phyloP scores from a whole-genome alignment of 2,113 vertebrate genomes.

The Platysteira castanea region DNA sequence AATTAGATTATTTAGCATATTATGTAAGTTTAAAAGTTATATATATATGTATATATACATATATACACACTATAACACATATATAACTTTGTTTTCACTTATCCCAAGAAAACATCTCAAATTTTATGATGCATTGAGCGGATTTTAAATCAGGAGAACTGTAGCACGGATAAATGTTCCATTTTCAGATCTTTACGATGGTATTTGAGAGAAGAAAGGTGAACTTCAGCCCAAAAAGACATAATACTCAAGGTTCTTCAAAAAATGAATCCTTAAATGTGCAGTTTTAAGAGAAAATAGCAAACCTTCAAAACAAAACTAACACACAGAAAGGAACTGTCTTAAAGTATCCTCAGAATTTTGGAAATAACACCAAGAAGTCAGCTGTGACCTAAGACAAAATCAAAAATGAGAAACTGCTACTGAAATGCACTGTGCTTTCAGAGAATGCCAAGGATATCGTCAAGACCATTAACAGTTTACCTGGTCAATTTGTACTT shows the following conservation, averaged over 20 bases:
- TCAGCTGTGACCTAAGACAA: neutral
- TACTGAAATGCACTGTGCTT: neutral
- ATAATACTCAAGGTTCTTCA: neutral
- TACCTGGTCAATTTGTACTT: neutral
- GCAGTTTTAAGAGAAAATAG: neutral
- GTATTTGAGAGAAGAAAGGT: neutral
- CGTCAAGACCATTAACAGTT: neutral
- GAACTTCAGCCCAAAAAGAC: neutral
- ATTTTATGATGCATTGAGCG: neutral
- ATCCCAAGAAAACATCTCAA: neutral
- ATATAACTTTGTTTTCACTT: neutral
- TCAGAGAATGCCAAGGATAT: neutral
- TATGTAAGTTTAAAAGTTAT: neutral
- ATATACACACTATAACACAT: neutral
- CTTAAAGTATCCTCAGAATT: neutral
- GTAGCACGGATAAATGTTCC: neutral
- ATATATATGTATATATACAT: no score
- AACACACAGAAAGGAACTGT: neutral
- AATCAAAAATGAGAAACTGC: neutral
- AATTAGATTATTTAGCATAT: neutral
- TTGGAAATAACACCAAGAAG: neutral
- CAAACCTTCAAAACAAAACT: neutral
- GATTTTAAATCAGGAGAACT: neutral
- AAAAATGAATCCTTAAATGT: neutral
- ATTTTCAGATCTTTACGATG: neutral